These are phyloP conservation scores for Dione vanillae DNA, from an alignment of 2,888 invertebrate species.

Conservation along the genomic window DNA sequence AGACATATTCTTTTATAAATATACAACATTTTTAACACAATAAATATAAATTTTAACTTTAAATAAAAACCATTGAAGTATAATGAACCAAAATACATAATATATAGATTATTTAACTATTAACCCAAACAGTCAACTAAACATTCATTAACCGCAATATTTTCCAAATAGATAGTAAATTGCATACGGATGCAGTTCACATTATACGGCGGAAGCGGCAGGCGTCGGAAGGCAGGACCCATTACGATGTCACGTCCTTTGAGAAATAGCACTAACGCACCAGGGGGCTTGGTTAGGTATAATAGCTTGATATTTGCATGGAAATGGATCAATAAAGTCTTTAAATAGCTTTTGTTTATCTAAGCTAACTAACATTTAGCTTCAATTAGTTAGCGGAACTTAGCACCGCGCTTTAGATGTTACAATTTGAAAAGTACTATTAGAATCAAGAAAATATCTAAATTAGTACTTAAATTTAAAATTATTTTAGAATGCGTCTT, in stretches of 20 bases:
- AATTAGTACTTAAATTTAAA: too few relatives aligned
- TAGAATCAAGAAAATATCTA: too few relatives aligned
- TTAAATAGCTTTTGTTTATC: background rate
- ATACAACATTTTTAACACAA: too few relatives aligned
- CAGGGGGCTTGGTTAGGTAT: constrained; percentile 31
- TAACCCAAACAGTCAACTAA: background rate
- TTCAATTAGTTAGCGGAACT: too few relatives aligned
- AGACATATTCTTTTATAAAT: too few relatives aligned
- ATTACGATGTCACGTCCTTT: constrained; percentile 72
- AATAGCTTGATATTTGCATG: constrained; percentile 29
- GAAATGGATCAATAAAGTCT: constrained; percentile 16
- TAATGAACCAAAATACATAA: too few relatives aligned
- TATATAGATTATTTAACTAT: too few relatives aligned
- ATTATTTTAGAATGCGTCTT: too few relatives aligned
- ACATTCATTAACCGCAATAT: constrained; percentile 67
- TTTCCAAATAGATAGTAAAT: constrained; percentile 67
- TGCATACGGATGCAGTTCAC: constrained; percentile 72
- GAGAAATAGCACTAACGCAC: constrained; percentile 45
- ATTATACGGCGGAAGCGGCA: constrained; percentile 69
- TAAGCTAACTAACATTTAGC: background rate
- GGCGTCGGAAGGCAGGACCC: constrained; percentile 54
- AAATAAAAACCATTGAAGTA: too few relatives aligned
- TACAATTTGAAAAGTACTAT: too few relatives aligned
- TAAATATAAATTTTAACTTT: too few relatives aligned
- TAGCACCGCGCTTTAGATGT: too few relatives aligned